phyloP scores from a whole-genome alignment of 53 echinoderm and acorn worm species.

The Luidia sarsii region DNA sequence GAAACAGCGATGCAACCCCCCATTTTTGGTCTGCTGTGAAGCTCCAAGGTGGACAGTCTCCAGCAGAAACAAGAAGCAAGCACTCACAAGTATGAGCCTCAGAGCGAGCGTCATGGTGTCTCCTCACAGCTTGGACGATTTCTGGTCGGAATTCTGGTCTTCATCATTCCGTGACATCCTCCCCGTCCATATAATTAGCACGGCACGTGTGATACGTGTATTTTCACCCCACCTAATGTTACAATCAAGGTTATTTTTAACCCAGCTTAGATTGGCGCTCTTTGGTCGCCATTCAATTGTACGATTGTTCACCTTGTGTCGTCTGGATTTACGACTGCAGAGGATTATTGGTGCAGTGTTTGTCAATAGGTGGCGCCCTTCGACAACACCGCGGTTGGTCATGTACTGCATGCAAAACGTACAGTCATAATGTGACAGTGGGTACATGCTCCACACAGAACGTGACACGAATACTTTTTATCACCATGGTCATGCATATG shows the following conservation, averaged over 20 bases:
- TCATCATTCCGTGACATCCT: background rate
- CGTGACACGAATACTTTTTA: too few species aligned
- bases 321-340: background rate
- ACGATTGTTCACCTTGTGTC: background rate
- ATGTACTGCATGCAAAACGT: too few species aligned
- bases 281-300: background rate
- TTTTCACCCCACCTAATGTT: background rate
- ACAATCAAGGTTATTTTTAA: background rate
- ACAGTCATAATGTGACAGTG: too few species aligned
- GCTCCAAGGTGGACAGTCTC: constrained; percentile 2
- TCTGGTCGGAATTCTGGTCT: background rate
- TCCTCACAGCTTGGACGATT: background rate
- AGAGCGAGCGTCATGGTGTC: constrained; percentile 3
- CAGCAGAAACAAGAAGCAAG: constrained; percentile 33
- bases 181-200: background rate
- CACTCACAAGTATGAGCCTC: constrained; percentile 1
- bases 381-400: too few species aligned
- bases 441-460: too few species aligned
- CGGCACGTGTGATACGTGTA: background rate
- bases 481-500: too few species aligned
- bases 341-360: background rate
- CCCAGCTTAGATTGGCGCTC: background rate
- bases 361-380: constrained; percentile 27
- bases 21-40: constrained; percentile 30
- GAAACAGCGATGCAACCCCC: constrained; percentile 50